Evolutionary conservation across 2,113 vertebrate genomes (phyloP).

Genomic region (Hydrolagus affinis): DNA sequence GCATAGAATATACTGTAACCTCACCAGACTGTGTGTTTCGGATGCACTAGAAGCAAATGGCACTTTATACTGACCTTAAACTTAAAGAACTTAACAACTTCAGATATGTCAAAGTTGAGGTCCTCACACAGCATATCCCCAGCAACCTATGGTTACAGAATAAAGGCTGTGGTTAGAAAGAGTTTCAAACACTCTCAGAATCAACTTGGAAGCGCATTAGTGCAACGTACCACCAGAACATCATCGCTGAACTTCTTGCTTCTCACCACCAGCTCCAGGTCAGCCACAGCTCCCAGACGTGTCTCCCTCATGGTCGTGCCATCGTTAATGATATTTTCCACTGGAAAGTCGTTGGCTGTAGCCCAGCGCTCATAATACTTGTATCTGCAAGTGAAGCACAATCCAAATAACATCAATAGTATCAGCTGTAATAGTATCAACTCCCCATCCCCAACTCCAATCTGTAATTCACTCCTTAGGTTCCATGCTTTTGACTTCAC

Average conservation of each 20-base stretch:
- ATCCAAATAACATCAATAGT: too few species aligned
- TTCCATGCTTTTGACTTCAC: not conserved
- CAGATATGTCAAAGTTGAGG: conserved; percentile 67
- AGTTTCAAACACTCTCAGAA: not conserved
- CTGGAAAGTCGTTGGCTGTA: conserved; percentile 65
- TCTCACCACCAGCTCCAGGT: conserved; percentile 59
- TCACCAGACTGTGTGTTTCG: too few species aligned
- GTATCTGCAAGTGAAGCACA: conserved; percentile 46
- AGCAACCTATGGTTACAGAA: conserved; percentile 51
- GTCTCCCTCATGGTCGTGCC: conserved; percentile 62
- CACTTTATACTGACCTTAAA: conserved; percentile 53
- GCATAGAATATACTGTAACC: too few species aligned
- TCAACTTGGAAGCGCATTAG: not conserved
- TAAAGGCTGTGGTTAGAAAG: not conserved
- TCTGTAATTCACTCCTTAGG: not conserved
- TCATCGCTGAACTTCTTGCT: conserved; percentile 60
- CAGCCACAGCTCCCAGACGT: conserved; percentile 60
- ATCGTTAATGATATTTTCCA: conserved; percentile 66
- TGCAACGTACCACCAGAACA: conserved; percentile 60
- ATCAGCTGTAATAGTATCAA: too few species aligned
- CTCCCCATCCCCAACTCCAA: not conserved
- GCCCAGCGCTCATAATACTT: conserved; percentile 73
- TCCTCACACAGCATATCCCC: conserved; percentile 73
- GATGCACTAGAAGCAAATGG: not conserved
- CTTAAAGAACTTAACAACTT: conserved; percentile 66